phyloP scores from a whole-genome alignment of 2,113 vertebrate species.

The Pantherophis guttatus region DNA sequence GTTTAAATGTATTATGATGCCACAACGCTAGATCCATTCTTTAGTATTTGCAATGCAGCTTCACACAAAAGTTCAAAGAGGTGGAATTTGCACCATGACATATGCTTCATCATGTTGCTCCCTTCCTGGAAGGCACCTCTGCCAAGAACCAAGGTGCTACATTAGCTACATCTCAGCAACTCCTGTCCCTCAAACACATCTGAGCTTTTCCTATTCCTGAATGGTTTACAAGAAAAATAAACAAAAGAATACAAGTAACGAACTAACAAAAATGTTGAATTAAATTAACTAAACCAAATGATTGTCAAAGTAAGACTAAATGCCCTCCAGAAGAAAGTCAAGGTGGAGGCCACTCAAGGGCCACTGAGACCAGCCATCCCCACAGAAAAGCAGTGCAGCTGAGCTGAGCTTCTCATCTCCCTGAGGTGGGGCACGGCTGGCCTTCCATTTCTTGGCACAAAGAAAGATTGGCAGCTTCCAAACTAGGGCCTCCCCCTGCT shows the following conservation, averaged over 20 bases:
- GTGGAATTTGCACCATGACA: neutral
- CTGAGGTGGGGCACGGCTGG: neutral
- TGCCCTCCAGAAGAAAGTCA: neutral
- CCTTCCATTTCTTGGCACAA: neutral
- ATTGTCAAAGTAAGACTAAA: neutral
- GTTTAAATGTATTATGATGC: neutral
- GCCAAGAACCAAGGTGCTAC: neutral
- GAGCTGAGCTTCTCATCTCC: neutral
- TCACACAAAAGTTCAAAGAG: neutral
- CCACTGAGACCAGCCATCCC: neutral
- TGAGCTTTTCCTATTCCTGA: neutral
- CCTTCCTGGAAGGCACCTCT: neutral
- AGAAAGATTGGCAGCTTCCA: neutral
- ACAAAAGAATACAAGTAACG: neutral
- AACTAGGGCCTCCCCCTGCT: neutral
- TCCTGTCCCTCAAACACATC: neutral
- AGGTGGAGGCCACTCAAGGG: neutral
- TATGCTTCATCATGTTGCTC: neutral
- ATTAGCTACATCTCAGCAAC: neutral
- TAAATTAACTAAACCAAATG: neutral
- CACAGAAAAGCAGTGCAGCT: neutral
- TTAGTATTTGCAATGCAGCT: neutral
- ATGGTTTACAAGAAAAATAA: neutral
- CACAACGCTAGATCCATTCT: neutral
- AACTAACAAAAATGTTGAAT: neutral